Conservation (phyloP, 2,888 invertebrate genomes). For the Ariolimax columbianus region DNA sequence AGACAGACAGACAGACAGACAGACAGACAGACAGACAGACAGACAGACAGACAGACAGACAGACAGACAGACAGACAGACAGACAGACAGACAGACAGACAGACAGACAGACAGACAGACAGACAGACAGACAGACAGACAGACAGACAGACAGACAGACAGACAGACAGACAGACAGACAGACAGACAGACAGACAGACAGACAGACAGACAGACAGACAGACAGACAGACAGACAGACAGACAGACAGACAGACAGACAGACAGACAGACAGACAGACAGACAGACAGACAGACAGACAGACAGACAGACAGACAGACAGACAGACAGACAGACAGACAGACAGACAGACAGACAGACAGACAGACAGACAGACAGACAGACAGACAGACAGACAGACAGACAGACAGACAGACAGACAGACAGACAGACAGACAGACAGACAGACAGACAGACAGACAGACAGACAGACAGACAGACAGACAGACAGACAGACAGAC, state of each 20-base stretch:
- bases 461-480: neutral
- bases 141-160: neutral
- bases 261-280: constrained; percentile 37
- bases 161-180: neutral
- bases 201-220: constrained; percentile 43
- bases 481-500: constrained; percentile 28
- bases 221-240: constrained; percentile 35
- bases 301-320: constrained; percentile 23
- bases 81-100: constrained; percentile 21
- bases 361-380: constrained; percentile 16
- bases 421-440: neutral
- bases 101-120: neutral
- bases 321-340: constrained; percentile 32
- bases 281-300: constrained; percentile 31
- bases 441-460: neutral
- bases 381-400: too few relatives aligned
- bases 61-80: constrained; percentile 16
- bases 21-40: constrained; percentile 4
- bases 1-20: neutral
- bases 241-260: constrained; percentile 26
- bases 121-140: constrained; percentile 22
- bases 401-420: constrained; percentile 28
- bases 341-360: constrained; percentile 29
- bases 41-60: constrained; percentile 13
- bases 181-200: constrained; percentile 44